phyloP scores from a whole-genome alignment of 2,113 vertebrate species.

The Epinephelus moara region DNA sequence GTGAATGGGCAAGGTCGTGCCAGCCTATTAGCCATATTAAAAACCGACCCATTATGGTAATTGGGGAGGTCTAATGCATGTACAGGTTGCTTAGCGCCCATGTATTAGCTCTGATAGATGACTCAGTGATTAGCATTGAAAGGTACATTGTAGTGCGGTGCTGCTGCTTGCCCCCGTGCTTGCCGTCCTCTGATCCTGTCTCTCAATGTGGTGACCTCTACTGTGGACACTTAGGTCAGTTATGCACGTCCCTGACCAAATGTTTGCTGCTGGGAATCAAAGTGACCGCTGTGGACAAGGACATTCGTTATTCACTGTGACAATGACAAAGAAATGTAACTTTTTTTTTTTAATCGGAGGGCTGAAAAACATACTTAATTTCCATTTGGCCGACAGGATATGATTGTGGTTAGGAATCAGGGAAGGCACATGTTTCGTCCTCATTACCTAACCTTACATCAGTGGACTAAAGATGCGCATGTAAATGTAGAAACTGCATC shows the following conservation, averaged over 20 bases:
- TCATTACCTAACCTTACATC: neutral
- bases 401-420: constrained; percentile 4
- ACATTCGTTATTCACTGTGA: constrained; percentile 36
- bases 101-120: constrained; percentile 87
- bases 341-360: neutral
- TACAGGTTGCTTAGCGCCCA: constrained; percentile 84
- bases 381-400: neutral
- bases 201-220: constrained; percentile 67
- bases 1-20: constrained; percentile 86
- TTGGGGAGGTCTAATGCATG: constrained; percentile 85
- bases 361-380: constrained; percentile 21
- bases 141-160: constrained; percentile 72
- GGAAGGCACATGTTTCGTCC: neutral
- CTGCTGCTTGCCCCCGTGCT: constrained; percentile 56
- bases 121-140: constrained; percentile 80
- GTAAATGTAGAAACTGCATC: constrained; percentile 15
- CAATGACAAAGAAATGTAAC: constrained; percentile 14
- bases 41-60: constrained; percentile 87
- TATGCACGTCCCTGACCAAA: constrained; percentile 61
- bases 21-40: constrained; percentile 88
- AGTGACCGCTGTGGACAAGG: constrained; percentile 42
- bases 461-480: constrained; percentile 1
- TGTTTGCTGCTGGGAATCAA: constrained; percentile 57
- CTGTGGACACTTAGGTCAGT: constrained; percentile 66
- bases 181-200: constrained; percentile 57